These are phyloP conservation scores for Eupithecia subfuscata DNA, from an alignment of 2,888 invertebrate genomes.

Conservation along the genomic window DNA sequence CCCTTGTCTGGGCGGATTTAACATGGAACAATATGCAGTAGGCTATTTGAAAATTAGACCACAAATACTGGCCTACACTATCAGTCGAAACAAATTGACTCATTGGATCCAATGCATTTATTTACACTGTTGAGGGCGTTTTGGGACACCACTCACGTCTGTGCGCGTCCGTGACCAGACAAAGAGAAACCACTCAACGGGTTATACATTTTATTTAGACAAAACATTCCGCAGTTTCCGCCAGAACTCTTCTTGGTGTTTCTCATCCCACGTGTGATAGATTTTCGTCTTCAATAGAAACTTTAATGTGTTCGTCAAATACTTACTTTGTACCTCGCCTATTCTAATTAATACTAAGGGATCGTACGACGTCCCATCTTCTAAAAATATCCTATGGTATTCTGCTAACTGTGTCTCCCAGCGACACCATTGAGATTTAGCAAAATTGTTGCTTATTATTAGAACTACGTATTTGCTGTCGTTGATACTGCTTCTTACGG, in stretches of 20 bases:
- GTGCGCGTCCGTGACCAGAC: constrained; percentile 37
- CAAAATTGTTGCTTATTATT: constrained; percentile 87
- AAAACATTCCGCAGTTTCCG: constrained; percentile 69
- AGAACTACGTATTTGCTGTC: constrained; percentile 86
- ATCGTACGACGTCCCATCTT: constrained; percentile 83
- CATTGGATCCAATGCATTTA: constrained; percentile 41
- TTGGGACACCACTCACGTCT: constrained; percentile 37
- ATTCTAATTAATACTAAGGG: constrained; percentile 86
- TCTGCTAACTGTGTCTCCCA: constrained; percentile 89
- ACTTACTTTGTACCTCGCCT: constrained; percentile 82
- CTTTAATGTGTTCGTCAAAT: constrained; percentile 84
- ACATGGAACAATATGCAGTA: neutral
- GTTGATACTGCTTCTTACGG: constrained; percentile 86
- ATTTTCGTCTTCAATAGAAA: constrained; percentile 86
- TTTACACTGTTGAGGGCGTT: constrained; percentile 33
- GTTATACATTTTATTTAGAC: constrained; percentile 48
- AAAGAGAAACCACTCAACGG: constrained; percentile 38
- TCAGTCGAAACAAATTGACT: constrained; percentile 38
- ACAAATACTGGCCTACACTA: constrained; percentile 34
- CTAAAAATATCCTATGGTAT: constrained; percentile 85
- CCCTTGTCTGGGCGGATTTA: neutral
- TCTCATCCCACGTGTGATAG: constrained; percentile 85
- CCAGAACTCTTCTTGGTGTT: constrained; percentile 73
- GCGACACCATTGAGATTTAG: constrained; percentile 88
- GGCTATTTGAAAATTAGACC: constrained; percentile 29